Base-by-base conservation (phyloP, 1,140 invertebrate genomes). In the Battus philenor region DNA sequence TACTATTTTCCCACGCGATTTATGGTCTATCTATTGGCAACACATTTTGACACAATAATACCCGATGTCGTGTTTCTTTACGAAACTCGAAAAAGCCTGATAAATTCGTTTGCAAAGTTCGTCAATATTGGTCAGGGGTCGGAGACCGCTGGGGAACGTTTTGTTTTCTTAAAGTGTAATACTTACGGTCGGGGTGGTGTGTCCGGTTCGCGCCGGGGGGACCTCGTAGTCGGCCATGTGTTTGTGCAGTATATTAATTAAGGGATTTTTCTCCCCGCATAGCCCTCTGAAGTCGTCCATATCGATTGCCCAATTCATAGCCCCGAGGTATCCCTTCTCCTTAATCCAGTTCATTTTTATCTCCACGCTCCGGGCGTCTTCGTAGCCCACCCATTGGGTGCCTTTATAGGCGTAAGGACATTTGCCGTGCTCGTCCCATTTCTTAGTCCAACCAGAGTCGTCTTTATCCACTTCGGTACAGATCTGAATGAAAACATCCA, bases 341-440 rank as follows among this genome's bases (percentile, higher is more conserved):
- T 93, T 94, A 45, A 96, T 93, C 75, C 89, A 95, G 56, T 95
- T 91, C 91, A 96, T 94, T 83, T 97, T 97, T 34, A 94, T 93
- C 58, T 93, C 91, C 1, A 97, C 82, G 63, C 93, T 94, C 54
- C 89, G 87, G 2, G 87, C 81, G 66, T 97, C 91, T 74, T 98
- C 97, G 67, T 96, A 98, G 7, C 96, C 95, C 12, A 97, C 93
- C 96, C 96, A 97, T 68, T 97, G 95, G 0, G 91, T 94, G 10
- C 91, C 93, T 84, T 95, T 93, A 72, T 95, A 95, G 5, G 93
- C 90, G 68, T 94, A 98, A 0, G 95, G 95, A 46, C 93, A 92
- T 80, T 91, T 92, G 41, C 95, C 95, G 30, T 89, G 73, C 6
- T 93, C 90, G 65, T 97, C 95, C 90, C 93, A 97, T 58, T 93